A percentile compares a stretch with the other conserved stretches of the same genome.
Evolutionary conservation across 2,888 invertebrate species (phyloP).

Genomic region (Diarsia mendica): DNA sequence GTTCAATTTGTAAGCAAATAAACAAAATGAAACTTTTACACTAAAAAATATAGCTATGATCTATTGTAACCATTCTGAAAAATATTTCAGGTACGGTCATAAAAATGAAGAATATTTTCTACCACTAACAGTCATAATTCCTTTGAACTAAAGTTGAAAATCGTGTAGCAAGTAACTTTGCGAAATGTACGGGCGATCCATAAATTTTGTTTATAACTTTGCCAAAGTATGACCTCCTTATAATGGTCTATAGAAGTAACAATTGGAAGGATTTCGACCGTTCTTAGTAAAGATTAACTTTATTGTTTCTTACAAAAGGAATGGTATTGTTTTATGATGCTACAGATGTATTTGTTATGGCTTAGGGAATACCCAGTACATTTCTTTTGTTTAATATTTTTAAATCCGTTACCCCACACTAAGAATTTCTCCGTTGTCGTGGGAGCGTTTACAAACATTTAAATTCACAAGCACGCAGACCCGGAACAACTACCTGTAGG

Average conservation of each 20-base stretch:
- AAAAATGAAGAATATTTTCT: slow-evolving; percentile 32
- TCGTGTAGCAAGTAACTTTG: slow-evolving; percentile 21
- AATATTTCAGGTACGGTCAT: slow-evolving; percentile 53
- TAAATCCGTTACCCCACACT: too few species aligned
- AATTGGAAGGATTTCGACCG: slow-evolving; percentile 33
- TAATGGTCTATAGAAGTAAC: slow-evolving; percentile 21
- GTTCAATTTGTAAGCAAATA: slow-evolving; percentile 55
- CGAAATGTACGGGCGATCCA: slow-evolving; percentile 13
- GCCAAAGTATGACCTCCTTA: slow-evolving; percentile 22
- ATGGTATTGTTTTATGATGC: slow-evolving; percentile 9
- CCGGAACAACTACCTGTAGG: too few species aligned
- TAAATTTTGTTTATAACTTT: slow-evolving; percentile 45
- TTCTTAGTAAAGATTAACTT: slow-evolving; percentile 32
- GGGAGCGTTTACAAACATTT: too few species aligned
- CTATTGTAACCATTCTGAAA: slow-evolving; percentile 31
- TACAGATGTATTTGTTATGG: not conserved
- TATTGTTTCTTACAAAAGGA: slow-evolving; percentile 1
- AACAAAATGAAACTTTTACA: slow-evolving; percentile 35
- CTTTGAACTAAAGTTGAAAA: slow-evolving; percentile 21
- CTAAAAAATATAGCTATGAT: slow-evolving; percentile 36
- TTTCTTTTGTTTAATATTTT: too few species aligned
- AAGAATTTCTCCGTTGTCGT: too few species aligned
- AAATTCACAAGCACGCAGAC: too few species aligned
- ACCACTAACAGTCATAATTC: not conserved
- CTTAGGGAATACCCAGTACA: not conserved